Evolutionary conservation across 2,888 invertebrate genomes (phyloP), one percentile per base, ranked within the genome.

Genomic region (Thera obeliscata): DNA sequence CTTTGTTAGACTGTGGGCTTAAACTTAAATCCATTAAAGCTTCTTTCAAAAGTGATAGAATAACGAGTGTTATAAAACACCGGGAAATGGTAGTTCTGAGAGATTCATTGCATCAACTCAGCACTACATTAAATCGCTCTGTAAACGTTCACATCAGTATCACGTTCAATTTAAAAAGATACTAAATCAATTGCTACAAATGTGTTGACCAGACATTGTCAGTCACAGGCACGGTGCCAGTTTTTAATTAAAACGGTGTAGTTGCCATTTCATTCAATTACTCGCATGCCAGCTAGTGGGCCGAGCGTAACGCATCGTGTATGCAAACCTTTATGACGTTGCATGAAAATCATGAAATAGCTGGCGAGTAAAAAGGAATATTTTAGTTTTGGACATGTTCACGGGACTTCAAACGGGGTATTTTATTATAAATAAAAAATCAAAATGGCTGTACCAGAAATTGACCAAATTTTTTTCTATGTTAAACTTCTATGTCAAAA

Each of bases 221-320:
- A 48, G 66, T 68, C 61, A 65, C 72, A 67, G 67, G 52, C 74
- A 72, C 70, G 64, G 72, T 71, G 76, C 72, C 74, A 78, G 78
- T 79, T 80, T 81, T 82, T 82, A 82, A 82, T 82, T 81, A 80
- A 79, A 82, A 76, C 73, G 71, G 73, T 71, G 76, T 76, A 80
- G 79, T 79, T 76, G 71, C 66, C 74, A 76, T 82, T 82, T 76
- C 77, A 81, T 83, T 83, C 79, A 82, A 82, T 83, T 83, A 82
- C 75, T 72, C 69, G 74, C 70, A 68, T 73, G 67, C 72, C 70
- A 66, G 70, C 67, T 57, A 64, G 69, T 66, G 67, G 41, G 57
- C 69, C 61, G 61, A 66, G 72, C 64, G 71, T 46, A 62, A 58
- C 65, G 66, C 66, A 58, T 69, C 67, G 66, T 68, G 68, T 72